Conservation (phyloP, 2,888 invertebrate genomes). For the Bursaphelenchus okinawaensis region DNA sequence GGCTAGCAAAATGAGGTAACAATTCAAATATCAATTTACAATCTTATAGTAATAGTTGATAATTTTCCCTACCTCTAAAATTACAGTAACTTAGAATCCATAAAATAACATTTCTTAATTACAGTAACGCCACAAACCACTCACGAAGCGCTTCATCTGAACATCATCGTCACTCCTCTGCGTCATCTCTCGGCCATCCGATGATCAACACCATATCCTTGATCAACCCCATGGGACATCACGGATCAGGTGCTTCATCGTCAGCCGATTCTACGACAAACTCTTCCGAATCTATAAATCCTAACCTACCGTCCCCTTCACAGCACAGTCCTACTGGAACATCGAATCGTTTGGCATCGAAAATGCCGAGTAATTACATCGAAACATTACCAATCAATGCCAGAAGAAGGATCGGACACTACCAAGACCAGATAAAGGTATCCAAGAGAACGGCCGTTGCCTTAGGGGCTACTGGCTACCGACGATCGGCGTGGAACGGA, state of each 20-base stretch:
- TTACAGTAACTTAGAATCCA: no score
- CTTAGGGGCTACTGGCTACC: constrained; percentile 6
- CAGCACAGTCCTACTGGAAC: not conserved
- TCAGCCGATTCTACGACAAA: constrained; percentile 12
- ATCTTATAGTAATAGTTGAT: no score
- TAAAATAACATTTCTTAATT: no score
- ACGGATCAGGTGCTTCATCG: constrained; percentile 11
- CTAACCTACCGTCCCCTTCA: not conserved
- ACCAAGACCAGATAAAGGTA: constrained; percentile 6
- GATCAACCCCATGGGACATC: constrained; percentile 11
- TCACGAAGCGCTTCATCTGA: constrained; percentile 12
- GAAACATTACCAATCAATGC: constrained; percentile 26
- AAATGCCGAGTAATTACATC: constrained; percentile 19
- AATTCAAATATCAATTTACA: no score
- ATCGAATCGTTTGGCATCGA: constrained; percentile 4
- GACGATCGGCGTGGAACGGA: constrained; percentile 9
- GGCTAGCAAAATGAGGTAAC: not conserved
- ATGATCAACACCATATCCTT: constrained; percentile 5
- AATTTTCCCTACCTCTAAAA: no score
- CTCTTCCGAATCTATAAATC: not conserved
- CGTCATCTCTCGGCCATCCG: not conserved
- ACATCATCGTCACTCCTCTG: constrained; percentile 4
- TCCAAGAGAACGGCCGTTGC: constrained; percentile 6
- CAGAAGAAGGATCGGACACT: constrained; percentile 20
- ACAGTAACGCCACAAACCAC: not conserved